Evolutionary conservation across 1,140 invertebrate species (phyloP), one percentile per base, ranked within the genome.

Genomic region (Heliconius himera): DNA sequence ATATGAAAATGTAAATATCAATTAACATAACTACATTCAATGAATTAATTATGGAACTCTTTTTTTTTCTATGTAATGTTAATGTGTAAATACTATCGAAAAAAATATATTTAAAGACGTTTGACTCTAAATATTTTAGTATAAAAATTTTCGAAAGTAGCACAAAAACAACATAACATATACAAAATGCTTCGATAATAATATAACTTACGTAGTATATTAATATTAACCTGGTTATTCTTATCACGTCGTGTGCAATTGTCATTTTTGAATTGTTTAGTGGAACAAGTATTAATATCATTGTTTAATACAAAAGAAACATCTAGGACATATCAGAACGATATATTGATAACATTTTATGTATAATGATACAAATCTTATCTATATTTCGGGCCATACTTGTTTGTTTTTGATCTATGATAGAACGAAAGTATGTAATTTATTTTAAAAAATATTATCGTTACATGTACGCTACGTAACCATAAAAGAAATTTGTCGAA

Each of bases 151-250:
- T 56, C 54, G 54, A 22, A 56, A 56, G n/a, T 66, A 22, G 60
- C 3, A 16, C 22, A 66, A 66, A 26, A 66, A 29, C 16, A 66
- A 29, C 3, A 26, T 6, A 3, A 66, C 8, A 66, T 66, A 66
- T 66, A 29, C 11, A 29, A 66, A 66, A 56, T 11, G 20, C 29
- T 66, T 66, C 22, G 13, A 66, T 66, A 66, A 26, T 3, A 29
- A 29, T 8, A 66, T 16, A 26, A 66, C 22, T 29, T 66, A 66
- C n/a, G 22, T 66, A 26, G 26, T 22, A 26, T 3, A 4, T 29
- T 36, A 36, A 54, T 54, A 54, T 56, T 66, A 66, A 66, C 60
- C 60, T 16, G 60, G 60, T 66, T 66, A 66, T 29, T 66, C 60
- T 66, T 66, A 66, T 66, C 60, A 66, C 0, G 1, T 29, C 13